Evolutionary conservation across 1,140 invertebrate species (phyloP).

Genomic region (Temnothorax nylanderi): DNA sequence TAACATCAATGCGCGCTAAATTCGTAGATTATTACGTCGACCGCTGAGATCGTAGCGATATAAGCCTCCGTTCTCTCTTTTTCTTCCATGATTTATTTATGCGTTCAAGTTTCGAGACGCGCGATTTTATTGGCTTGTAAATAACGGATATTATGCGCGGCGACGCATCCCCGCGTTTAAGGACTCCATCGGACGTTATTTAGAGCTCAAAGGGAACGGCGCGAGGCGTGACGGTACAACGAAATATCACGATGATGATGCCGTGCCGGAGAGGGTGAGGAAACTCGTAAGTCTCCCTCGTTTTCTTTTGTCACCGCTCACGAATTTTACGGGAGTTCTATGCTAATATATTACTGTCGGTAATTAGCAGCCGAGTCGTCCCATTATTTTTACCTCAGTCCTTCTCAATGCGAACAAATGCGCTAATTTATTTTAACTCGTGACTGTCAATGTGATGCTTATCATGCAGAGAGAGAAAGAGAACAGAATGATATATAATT

Average conservation of each 20-base stretch:
- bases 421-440: slow-evolving; percentile 24
- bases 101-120: slow-evolving; percentile 39
- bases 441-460: neutral
- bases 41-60: neutral
- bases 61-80: neutral
- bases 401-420: neutral
- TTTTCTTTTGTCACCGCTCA: neutral
- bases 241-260: slow-evolving; percentile 30
- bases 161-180: slow-evolving; percentile 44
- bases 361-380: slow-evolving; percentile 3
- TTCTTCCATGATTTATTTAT: slow-evolving; percentile 26
- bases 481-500: neutral
- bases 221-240: slow-evolving; percentile 20
- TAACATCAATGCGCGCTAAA: slow-evolving; percentile 12
- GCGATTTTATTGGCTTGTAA: slow-evolving; percentile 55
- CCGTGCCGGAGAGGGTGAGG: neutral
- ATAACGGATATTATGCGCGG: slow-evolving; percentile 53
- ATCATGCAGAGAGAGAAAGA: neutral
- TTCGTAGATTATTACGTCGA: slow-evolving; percentile 9
- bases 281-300: neutral
- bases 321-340: slow-evolving; percentile 3
- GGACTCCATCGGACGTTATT: slow-evolving; percentile 52
- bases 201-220: slow-evolving; percentile 47
- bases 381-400: neutral
- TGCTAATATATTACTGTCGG: slow-evolving; percentile 5